Base-by-base conservation (phyloP, 2,113 vertebrate species). In the Rhipidura dahli region DNA sequence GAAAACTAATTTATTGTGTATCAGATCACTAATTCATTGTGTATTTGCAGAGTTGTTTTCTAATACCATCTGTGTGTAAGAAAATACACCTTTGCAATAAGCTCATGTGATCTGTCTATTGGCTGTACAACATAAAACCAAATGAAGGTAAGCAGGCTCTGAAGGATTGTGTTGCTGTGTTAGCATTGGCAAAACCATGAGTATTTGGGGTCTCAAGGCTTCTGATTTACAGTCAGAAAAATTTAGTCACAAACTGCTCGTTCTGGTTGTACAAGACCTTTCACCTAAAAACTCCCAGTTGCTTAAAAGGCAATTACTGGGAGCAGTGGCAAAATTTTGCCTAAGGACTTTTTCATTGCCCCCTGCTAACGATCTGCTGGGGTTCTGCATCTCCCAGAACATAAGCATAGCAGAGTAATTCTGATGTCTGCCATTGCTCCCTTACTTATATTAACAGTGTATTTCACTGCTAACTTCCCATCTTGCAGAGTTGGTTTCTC, bases 221-320 rank as follows among this genome's bases (percentile, higher is more conserved):
- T 77, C 76, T 87, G 83, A 51, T 60, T 75, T 87, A 35, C 1
- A 9, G 60, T 68, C 56, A 76, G 87, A 77, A 90, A 94, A 77
- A 61, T 37, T 73, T 42, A 80, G 76, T 82, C 80, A 68, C 3
- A 22, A 81, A 71, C 68, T 15, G 5, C 37, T 84, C 60, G 56
- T 78, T 86, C 86, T 83, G n/a, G n/a, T 57, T 77, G 51, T 68
- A 56, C n/a, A 37, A 92, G 88, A 92, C 83, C 90, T 95, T 96
- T 94, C 80, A 66, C 92, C 94, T 61, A 45, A 49, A 78, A 64
- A 64, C 9, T 87, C 61, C 77, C 56, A 18, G 65, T 72, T 76
- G 86, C 27, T 75, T 89, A 69, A 78, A 92, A 96, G 47, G 51
- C 92, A 90, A 71, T 93, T 87, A 92, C 72, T 82, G 80, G 88